Percentiles rank a stretch among this genome's conserved stretches.
These are phyloP conservation scores for Brachymystax lenok DNA, from an alignment of 2,797 vertebrate genomes.

Conservation along the genomic window DNA sequence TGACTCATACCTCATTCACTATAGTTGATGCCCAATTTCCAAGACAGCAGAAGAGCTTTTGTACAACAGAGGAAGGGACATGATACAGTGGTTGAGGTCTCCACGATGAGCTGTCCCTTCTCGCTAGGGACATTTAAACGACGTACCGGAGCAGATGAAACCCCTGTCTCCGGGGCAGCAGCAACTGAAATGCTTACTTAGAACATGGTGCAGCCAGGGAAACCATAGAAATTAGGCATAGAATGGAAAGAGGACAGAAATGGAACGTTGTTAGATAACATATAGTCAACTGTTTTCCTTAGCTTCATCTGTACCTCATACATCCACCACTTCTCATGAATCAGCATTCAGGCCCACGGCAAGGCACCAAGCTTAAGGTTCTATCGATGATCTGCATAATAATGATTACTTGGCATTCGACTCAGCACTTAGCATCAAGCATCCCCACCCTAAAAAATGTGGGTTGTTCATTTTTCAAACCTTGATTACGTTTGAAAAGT, in stretches of 20 bases:
- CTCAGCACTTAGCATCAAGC: neutral
- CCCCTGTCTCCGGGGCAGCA: neutral
- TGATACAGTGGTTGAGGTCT: neutral
- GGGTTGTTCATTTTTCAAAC: constrained; percentile 12
- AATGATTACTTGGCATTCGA: neutral
- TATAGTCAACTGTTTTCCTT: neutral
- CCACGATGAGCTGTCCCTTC: neutral
- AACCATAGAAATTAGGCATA: neutral
- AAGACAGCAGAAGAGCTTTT: neutral
- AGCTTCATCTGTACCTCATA: neutral
- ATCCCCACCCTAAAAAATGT: neutral
- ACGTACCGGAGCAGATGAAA: neutral
- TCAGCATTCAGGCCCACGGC: neutral
- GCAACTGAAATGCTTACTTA: constrained; percentile 1
- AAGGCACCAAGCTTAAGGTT: neutral
- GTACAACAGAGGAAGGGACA: neutral
- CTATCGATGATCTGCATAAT: neutral
- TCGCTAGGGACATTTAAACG: neutral
- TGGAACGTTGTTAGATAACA: neutral
- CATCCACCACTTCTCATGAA: neutral
- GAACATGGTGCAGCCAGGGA: neutral
- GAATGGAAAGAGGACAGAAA: neutral
- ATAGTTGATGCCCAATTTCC: neutral
- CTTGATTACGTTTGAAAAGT: constrained; percentile 35
- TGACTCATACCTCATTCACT: neutral